Evolutionary conservation across 92 coral and sea anemone genomes (phyloP).

Genomic region (Palythoa caribaeorum): DNA sequence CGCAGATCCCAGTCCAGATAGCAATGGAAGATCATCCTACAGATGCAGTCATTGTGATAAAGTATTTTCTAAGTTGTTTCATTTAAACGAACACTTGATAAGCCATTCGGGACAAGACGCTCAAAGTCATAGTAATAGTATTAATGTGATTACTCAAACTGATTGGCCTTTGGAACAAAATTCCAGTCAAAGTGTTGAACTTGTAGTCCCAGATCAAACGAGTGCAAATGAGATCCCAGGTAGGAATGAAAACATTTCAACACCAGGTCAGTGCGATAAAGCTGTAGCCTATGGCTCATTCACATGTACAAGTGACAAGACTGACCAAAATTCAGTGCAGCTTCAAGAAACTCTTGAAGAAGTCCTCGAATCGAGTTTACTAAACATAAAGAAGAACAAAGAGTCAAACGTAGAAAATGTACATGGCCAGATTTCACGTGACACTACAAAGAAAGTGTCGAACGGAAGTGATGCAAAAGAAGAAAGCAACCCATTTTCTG

Average conservation of each 20-base stretch:
- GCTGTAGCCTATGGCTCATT: neutral
- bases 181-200: neutral
- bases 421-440: neutral
- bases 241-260: no score
- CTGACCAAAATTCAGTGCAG: neutral
- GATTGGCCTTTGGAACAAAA: neutral
- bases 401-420: neutral
- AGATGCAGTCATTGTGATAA: constrained; percentile 12
- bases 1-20: neutral
- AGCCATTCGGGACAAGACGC: neutral
- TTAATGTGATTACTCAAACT: neutral
- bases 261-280: no score
- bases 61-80: constrained; percentile 4
- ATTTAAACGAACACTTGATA: constrained; percentile 19
- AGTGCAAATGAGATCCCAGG: no score
- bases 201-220: neutral
- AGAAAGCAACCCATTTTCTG: neutral
- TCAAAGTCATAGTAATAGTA: neutral
- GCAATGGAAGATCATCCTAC: neutral
- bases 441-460: neutral
- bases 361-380: neutral
- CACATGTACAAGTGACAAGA: neutral
- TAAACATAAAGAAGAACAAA: neutral
- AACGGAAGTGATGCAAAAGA: neutral
- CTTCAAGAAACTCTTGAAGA: neutral